Evolutionary conservation across 2,797 vertebrate genomes (phyloP), one percentile per base, ranked within the genome.

Genomic region (Eleutherodactylus coqui): DNA sequence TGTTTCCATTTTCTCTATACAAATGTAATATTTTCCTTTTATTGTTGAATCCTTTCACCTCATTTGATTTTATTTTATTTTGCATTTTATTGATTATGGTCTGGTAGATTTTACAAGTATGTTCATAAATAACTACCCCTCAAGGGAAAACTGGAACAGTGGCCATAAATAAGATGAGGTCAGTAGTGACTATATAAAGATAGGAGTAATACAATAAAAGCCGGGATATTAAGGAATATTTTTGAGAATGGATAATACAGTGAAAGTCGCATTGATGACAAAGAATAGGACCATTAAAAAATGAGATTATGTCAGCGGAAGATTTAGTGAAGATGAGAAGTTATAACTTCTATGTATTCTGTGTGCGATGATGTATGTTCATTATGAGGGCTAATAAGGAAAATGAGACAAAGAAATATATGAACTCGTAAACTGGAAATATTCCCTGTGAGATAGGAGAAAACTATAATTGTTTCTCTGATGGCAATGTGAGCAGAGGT

Each of bases 401-500:
- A 67, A 49, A 34, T 16, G 0, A 49, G 60, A 67, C 27, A 67
- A 34, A 62, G 55, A 62, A 67, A 80, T 64, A 67, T 80, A 80
- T 21, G 17, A 45, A 21, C 45, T 72, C 13, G 19, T 82, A 72
- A 82, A 72, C 34, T 27, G 47, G 79, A 82, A 69, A 53, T 73
- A 72, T 72, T 82, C 24, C 49, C 62, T 29, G 49, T 58, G n/a
- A 29, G 34, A 83, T 73, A 55, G 0, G 0, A 29, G 85, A 29
- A 83, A 17, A 16, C 62, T 75, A 19, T 53, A 62, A 70, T 6
- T 67, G 77, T 77, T 67, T 73, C 29, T 84, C 27, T 43, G 45
- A 53, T 84, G 69, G 75, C 49, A 24, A 38, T 76, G 36, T 86
- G 55, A 81, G 76, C 45, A 34, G 45, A 51, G 70, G 53, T 75